Conservation (phyloP, 2,797 vertebrate species). For the Loris lydekkerianus region DNA sequence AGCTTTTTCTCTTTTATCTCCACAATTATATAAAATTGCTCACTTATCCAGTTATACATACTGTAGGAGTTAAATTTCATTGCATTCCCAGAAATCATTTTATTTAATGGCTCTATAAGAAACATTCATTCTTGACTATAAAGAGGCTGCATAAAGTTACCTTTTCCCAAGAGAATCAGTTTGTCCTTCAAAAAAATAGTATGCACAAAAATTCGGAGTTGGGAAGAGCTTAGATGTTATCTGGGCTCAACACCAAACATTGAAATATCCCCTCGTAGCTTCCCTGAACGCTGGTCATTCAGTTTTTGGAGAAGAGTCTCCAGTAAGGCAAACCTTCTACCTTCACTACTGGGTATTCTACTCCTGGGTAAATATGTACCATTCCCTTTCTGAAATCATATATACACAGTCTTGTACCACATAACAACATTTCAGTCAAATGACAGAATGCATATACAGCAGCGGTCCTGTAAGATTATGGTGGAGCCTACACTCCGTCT, state of each 20-base stretch:
- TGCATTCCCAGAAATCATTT: constrained; percentile 44
- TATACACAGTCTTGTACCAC: not conserved
- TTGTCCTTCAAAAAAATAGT: not conserved
- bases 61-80: constrained; percentile 6
- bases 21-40: constrained; percentile 43
- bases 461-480: not conserved
- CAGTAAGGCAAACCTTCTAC: not conserved
- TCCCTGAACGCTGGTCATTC: not conserved
- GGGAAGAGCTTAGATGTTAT: not conserved
- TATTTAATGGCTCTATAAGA: constrained; percentile 14
- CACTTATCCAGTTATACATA: constrained; percentile 16
- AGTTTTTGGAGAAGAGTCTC: not conserved
- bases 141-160: not conserved
- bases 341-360: not conserved
- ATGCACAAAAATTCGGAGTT: not conserved
- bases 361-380: not conserved
- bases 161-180: not conserved
- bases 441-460: not conserved
- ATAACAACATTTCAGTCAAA: not conserved
- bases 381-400: constrained; percentile 10
- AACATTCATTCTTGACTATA: constrained; percentile 10
- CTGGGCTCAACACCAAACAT: not conserved
- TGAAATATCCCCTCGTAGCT: not conserved
- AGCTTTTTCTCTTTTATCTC: constrained; percentile 33
- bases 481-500: not conserved